A percentile compares a stretch with the other conserved stretches of the same genome.
phyloP scores from a whole-genome alignment of 2,888 invertebrate species.

The Watsonalla cultraria region DNA sequence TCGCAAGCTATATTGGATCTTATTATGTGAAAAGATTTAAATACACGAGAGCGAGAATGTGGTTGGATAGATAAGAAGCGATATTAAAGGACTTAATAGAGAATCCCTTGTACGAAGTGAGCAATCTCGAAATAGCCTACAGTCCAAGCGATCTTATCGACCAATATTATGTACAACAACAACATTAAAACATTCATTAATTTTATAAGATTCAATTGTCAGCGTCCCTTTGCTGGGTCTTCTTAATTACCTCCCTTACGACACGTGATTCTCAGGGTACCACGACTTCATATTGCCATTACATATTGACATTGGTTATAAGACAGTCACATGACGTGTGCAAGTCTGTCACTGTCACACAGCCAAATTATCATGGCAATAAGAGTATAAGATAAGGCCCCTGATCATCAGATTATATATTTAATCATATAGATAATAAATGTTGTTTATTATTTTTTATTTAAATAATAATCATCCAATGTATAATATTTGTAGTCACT shows the following conservation, averaged over 20 bases:
- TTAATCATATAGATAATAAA: too few relatives aligned
- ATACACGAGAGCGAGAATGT: conserved; percentile 54
- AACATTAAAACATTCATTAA: conserved; percentile 48
- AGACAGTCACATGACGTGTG: too few relatives aligned
- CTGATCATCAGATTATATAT: too few relatives aligned
- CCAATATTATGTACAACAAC: conserved; percentile 64
- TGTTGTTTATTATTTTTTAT: not conserved
- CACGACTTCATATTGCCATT: too few relatives aligned
- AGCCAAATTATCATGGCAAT: too few relatives aligned
- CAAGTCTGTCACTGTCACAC: too few relatives aligned
- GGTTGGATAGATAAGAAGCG: conserved; percentile 65
- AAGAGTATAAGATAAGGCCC: too few relatives aligned
- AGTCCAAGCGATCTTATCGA: conserved; percentile 63
- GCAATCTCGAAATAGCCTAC: conserved; percentile 71
- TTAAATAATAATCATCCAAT: not conserved
- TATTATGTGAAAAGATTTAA: conserved; percentile 48
- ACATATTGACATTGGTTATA: too few relatives aligned
- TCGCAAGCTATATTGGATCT: conserved; percentile 64
- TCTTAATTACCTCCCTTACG: conserved; percentile 15
- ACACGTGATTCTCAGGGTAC: conserved; percentile 12
- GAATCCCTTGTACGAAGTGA: conserved; percentile 75
- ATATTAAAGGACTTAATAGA: conserved; percentile 70
- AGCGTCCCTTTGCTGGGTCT: conserved; percentile 23
- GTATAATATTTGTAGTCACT: not conserved
- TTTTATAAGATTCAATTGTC: conserved; percentile 24